Evolutionary conservation across 2,113 vertebrate species (phyloP).

Genomic region (Speoplatyrhinus poulsoni): DNA sequence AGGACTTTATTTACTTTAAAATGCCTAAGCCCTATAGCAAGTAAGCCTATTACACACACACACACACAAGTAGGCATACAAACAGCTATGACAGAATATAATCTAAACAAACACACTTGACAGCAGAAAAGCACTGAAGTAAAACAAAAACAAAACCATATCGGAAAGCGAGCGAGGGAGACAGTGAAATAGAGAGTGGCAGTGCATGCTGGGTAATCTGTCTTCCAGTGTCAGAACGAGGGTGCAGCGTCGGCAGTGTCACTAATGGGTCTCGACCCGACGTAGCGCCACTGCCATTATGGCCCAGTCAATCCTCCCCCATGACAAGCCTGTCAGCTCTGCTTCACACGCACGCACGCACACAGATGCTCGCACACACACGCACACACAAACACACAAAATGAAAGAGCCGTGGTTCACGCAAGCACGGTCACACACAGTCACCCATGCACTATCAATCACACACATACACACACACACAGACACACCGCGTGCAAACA

Average conservation of each 20-base stretch:
- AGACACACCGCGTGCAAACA: too few species aligned
- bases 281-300: too few species aligned
- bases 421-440: not conserved
- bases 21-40: too few species aligned
- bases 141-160: not conserved
- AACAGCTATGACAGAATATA: slow-evolving; percentile 12
- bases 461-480: too few species aligned
- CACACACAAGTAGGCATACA: not conserved
- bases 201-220: not conserved
- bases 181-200: not conserved
- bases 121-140: not conserved
- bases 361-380: too few species aligned
- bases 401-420: not conserved
- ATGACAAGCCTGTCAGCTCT: too few species aligned
- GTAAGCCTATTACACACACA: not conserved
- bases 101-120: not conserved
- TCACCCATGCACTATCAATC: too few species aligned
- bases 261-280: too few species aligned
- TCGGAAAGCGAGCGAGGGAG: not conserved
- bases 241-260: not conserved
- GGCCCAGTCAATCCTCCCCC: too few species aligned
- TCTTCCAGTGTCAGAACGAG: not conserved
- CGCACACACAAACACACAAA: not conserved
- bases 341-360: too few species aligned
- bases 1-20: too few species aligned